Base-by-base conservation (phyloP, 1,140 invertebrate genomes). In the Scaptodrosophila lebanonensis region DNA sequence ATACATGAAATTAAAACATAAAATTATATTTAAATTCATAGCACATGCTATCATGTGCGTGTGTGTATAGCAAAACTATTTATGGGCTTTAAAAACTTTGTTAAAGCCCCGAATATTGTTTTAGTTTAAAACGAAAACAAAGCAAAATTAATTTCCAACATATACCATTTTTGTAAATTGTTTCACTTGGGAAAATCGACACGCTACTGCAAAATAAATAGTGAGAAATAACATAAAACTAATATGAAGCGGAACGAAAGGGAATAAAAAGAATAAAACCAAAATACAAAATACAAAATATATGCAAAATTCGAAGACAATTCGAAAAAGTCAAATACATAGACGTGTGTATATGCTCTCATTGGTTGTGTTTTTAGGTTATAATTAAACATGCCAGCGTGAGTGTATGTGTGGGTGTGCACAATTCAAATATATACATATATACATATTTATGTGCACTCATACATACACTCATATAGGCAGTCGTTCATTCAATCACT, bases 351-450 rank as follows among this genome's bases (percentile, higher is more conserved):
- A 83, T 64, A 86, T 86, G 85, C 85, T 86, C 85, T 86, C 85
- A 86, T 86, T 86, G 85, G 85, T 86, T 86, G 85, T 86, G 85
- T 85, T 86, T 86, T 86, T 86, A 86, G 84, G 69, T 84, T 84
- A 83, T 84, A 79, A 79, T 62, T 65, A 69, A 83, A 82, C 40
- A 49, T 53, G 69, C 60, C 69, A 69, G 51, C 44, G 72, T 51
- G 44, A 47, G 69, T 52, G 59, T 35, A 59, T 49, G 69, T 53
- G 59, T 44, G 59, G 38, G 30, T 13, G 39, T 22, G 40, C 35
- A 49, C 32, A 43, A 50, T 44, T 40, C 29, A 32, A 29, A 25
- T 27, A n/a, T 25, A 16, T 9, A 36, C 42, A 49, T 16, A 51
- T 49, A 51, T 40, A 65, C 62, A 57, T 22, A 16, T 42, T 45